Evolutionary conservation across 1,140 invertebrate species (phyloP), one percentile per base, ranked within the genome.

Genomic region (Drosophila sechellia): DNA sequence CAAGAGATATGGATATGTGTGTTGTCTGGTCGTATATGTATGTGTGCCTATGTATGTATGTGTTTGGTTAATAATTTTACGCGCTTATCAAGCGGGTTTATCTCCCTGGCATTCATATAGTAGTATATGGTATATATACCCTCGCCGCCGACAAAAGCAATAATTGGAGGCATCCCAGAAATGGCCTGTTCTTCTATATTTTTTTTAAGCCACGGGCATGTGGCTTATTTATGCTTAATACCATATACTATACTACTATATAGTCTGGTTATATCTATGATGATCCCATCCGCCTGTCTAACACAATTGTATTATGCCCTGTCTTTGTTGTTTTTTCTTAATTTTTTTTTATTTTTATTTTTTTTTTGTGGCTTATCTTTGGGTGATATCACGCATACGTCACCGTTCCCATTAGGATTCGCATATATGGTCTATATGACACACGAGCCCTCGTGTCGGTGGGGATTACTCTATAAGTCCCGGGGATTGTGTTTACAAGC

Each of bases 41-140:
- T 49, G 50, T 17, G 46, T 13, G 27, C 6, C 5, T 4, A 22
- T 63, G 56, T 76, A 22, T 63, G 56, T 76, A 35, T 75, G 53
- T 75, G 43, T 46, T 50, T 58, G 42, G 59, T 75, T 76, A 60
- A 77, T 77, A 49, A 77, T 77, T 64, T 61, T 77, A 77, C 22
- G 34, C 40, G 71, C 65, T 81, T 80, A 80, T 81, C 77, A 61
- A 43, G 48, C 40, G 43, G 61, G 63, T 77, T 77, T 81, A 81
- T 81, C 66, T 81, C 31, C 20, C 52, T 71, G 56, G 78, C 52
- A 58, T 59, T 63, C 64, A 53, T 71, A 69, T 22, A 39, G 34
- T 17, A 39, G 25, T 45, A 55, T 61, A 40, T 15, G 15, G 37
- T 13, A 20, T 49, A 43, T 27, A 37, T 11, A 1, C 50, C 52